Evolutionary conservation across 1,140 invertebrate species (phyloP).

Genomic region (Leptonema lineaticorne): DNA sequence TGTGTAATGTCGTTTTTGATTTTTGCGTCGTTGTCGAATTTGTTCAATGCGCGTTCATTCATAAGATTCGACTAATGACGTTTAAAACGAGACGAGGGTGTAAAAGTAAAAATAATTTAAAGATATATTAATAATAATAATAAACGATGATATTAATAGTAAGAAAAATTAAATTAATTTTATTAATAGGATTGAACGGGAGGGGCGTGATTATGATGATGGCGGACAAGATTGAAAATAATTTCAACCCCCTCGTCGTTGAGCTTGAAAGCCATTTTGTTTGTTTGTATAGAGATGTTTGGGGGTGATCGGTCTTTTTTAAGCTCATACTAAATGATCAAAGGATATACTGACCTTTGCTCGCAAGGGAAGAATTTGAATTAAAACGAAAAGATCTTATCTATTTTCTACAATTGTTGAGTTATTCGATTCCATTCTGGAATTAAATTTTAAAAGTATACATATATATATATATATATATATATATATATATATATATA

Average conservation of each 20-base stretch:
- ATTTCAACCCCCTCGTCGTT: neutral
- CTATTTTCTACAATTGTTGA: conserved; percentile 20
- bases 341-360: conserved; percentile 37
- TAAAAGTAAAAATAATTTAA: too few species aligned
- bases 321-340: conserved; percentile 36
- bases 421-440: conserved; percentile 20
- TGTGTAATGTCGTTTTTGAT: conserved; percentile 1
- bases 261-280: neutral
- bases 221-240: neutral
- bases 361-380: conserved; percentile 34
- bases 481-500: too few species aligned
- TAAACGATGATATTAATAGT: too few species aligned
- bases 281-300: conserved; percentile 10
- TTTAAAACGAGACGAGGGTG: neutral
- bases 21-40: neutral
- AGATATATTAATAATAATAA: too few species aligned
- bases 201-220: too few species aligned
- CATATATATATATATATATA: neutral
- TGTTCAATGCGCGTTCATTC: neutral
- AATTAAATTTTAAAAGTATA: too few species aligned
- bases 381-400: conserved; percentile 31
- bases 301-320: conserved; percentile 6
- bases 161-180: too few species aligned
- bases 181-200: too few species aligned
- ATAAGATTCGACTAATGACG: neutral